Percentiles rank a stretch among this genome's conserved stretches.
Evolutionary conservation across 2,888 invertebrate genomes (phyloP).

Genomic region (Drosophila tripunctata): DNA sequence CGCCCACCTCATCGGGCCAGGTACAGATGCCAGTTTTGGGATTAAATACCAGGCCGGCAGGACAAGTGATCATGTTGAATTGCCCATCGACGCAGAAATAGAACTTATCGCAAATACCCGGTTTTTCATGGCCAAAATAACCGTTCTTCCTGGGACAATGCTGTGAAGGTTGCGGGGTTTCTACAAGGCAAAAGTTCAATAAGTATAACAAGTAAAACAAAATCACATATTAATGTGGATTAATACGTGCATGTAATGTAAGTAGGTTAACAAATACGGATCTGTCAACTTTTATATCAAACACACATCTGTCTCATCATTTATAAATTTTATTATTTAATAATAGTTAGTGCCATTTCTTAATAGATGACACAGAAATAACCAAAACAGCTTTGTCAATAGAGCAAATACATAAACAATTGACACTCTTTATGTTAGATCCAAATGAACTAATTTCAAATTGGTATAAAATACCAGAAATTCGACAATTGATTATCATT

Average conservation of each 20-base stretch:
- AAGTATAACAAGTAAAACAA: neutral
- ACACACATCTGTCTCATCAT: neutral
- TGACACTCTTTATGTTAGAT: neutral
- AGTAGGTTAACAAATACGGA: neutral
- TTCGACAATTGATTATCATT: neutral
- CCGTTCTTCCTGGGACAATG: constrained; percentile 94
- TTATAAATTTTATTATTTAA: neutral
- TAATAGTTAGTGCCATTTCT: neutral
- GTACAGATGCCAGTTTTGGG: constrained; percentile 95
- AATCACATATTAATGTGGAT: neutral
- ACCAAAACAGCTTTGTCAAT: neutral
- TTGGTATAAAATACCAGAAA: neutral
- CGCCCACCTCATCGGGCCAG: constrained; percentile 96
- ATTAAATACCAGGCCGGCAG: constrained; percentile 93
- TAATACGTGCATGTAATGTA: neutral
- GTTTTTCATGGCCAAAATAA: constrained; percentile 93
- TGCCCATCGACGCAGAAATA: constrained; percentile 95
- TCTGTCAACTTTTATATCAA: neutral
- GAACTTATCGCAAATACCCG: constrained; percentile 92
- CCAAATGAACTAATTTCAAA: neutral
- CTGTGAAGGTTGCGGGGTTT: constrained; percentile 88
- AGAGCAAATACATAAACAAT: neutral
- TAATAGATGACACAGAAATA: neutral
- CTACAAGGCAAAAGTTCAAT: constrained; percentile 85
- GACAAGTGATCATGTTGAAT: constrained; percentile 95